A percentile compares a stretch with the other conserved stretches of the same genome.
These are phyloP conservation scores for Ips typographus DNA, from an alignment of 1,140 invertebrate genomes.

Conservation along the genomic window DNA sequence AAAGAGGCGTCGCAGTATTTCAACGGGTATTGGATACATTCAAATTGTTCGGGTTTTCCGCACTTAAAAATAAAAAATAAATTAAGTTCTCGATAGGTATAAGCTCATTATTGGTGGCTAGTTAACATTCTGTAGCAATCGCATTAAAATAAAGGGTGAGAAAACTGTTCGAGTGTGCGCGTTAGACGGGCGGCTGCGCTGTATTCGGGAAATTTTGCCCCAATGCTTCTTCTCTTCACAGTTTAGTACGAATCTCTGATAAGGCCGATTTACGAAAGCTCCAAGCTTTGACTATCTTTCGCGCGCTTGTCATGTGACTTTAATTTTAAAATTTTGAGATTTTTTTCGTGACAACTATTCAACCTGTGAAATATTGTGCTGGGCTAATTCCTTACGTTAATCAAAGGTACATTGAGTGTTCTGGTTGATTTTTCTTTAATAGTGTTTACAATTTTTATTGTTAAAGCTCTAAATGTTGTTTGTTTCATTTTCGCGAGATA, in stretches of 20 bases:
- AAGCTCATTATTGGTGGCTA: conserved; percentile 42
- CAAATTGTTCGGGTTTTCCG: not conserved
- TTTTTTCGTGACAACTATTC: conserved; percentile 18
- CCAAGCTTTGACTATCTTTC: conserved; percentile 15
- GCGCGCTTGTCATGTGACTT: conserved; percentile 42
- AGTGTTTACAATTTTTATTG: too few relatives aligned
- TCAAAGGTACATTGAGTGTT: too few relatives aligned
- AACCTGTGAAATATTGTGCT: conserved; percentile 1
- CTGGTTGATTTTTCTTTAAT: too few relatives aligned
- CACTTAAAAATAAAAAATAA: conserved; percentile 35
- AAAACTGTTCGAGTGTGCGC: conserved; percentile 39
- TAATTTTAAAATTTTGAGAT: conserved; percentile 14
- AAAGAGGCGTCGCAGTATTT: too few relatives aligned
- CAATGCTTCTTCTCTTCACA: conserved; percentile 35
- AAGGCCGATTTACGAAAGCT: conserved; percentile 12
- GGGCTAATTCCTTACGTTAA: too few relatives aligned
- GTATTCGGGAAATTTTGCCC: conserved; percentile 35
- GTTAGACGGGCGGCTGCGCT: conserved; percentile 37
- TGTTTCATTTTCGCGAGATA: too few relatives aligned
- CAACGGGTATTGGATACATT: too few relatives aligned
- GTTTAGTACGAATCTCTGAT: conserved; percentile 25
- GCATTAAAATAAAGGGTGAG: conserved; percentile 45
- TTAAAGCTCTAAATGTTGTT: too few relatives aligned
- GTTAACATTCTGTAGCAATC: conserved; percentile 45
- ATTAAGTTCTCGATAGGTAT: conserved; percentile 39